Evolutionary conservation across 2,888 invertebrate species (phyloP).

Genomic region (Perizoma flavofasciatum): DNA sequence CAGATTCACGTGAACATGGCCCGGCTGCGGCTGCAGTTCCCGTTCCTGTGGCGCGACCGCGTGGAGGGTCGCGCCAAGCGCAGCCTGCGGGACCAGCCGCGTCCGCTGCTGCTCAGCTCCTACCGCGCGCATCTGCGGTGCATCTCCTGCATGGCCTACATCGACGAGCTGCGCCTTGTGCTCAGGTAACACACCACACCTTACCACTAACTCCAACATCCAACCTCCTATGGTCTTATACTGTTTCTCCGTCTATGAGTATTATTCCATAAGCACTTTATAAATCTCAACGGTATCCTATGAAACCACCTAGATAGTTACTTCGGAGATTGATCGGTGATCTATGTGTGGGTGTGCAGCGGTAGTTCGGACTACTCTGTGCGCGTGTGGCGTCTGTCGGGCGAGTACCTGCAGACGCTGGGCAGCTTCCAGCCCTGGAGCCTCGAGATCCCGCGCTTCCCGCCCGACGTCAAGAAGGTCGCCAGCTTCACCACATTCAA

Average conservation of each 20-base stretch:
- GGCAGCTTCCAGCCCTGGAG: conserved; percentile 88
- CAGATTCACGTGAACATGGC: conserved; percentile 85
- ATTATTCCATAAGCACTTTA: too few species aligned
- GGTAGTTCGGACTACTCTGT: conserved; percentile 89
- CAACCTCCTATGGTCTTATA: too few species aligned
- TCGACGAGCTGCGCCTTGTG: conserved; percentile 86
- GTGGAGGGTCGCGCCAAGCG: conserved; percentile 88
- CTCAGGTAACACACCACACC: too few species aligned
- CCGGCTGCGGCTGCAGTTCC: conserved; percentile 86
- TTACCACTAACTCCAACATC: too few species aligned
- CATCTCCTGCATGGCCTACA: conserved; percentile 86
- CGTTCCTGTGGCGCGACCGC: conserved; percentile 88
- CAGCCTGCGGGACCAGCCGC: conserved; percentile 82
- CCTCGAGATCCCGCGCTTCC: conserved; percentile 82
- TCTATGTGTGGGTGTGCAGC: conserved; percentile 56
- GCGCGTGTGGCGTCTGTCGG: conserved; percentile 89
- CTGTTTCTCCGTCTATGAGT: too few species aligned
- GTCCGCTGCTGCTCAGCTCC: conserved; percentile 87
- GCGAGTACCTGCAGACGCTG: conserved; percentile 88
- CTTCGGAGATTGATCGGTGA: too few species aligned
- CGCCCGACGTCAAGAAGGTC: conserved; percentile 89
- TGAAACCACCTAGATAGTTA: too few species aligned
- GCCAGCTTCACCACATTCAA: conserved; percentile 91
- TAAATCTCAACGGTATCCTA: too few species aligned
- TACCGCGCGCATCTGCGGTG: conserved; percentile 88